Conservation (phyloP, 2,113 vertebrate species). For the Benitochromis conjunctus region DNA sequence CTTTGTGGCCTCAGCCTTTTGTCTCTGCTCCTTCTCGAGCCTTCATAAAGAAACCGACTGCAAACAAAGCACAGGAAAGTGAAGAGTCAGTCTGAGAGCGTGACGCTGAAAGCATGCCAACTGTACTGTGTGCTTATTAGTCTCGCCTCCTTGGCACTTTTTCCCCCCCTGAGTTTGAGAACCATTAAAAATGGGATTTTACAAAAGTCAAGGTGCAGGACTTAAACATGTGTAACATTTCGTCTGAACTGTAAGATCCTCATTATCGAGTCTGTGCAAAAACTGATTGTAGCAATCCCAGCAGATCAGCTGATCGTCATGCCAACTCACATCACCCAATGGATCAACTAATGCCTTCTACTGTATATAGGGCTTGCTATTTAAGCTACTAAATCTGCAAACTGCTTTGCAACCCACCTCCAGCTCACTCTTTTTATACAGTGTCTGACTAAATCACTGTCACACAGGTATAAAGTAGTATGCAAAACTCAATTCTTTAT, state of each 20-base stretch:
- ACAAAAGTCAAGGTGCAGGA: background rate
- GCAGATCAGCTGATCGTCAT: background rate
- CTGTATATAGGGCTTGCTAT: background rate
- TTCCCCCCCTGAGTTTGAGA: background rate
- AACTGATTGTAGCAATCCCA: background rate
- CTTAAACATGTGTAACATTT: background rate
- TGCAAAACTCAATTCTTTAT: no score
- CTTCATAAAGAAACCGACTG: background rate
- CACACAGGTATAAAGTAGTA: no score
- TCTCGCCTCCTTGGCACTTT: background rate
- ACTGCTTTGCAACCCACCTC: background rate
- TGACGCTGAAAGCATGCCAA: background rate
- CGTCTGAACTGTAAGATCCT: background rate
- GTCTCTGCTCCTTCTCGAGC: background rate
- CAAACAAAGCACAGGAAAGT: constrained; percentile 14
- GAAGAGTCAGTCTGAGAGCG: background rate
- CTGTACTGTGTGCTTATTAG: background rate
- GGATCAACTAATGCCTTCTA: background rate
- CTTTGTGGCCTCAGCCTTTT: background rate
- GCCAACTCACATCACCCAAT: background rate
- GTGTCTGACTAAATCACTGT: background rate
- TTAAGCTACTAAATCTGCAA: background rate
- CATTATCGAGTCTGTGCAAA: background rate
- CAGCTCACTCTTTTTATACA: background rate
- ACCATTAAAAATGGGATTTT: background rate